phyloP scores from a whole-genome alignment of 23 tunicate genomes.

The Styela plicata region DNA sequence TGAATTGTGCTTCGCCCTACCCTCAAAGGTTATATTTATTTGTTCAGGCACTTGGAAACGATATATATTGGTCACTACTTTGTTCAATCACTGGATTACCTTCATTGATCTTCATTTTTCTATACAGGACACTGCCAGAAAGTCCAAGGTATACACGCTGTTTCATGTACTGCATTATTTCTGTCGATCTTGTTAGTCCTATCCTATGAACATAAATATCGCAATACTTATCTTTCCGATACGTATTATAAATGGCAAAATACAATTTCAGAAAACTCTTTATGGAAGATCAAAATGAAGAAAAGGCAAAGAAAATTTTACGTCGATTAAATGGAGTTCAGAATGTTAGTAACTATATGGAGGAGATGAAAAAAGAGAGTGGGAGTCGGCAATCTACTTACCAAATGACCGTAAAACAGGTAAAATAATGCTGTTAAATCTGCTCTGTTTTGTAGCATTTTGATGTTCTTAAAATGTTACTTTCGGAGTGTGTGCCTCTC shows the following conservation, averaged over 20 bases:
- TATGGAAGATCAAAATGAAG: slow-evolving; percentile 5
- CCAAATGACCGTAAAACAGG: slow-evolving; percentile 22
- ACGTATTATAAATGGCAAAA: too few species aligned
- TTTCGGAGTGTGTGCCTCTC: too few species aligned
- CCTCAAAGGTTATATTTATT: too few species aligned
- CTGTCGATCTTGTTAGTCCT: too few species aligned
- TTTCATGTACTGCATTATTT: not conserved
- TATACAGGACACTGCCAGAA: slow-evolving; percentile 19
- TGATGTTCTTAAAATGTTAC: too few species aligned
- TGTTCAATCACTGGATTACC: slow-evolving; percentile 25
- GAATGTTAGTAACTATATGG: slow-evolving; percentile 9
- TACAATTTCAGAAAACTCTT: slow-evolving; percentile 22
- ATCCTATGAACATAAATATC: too few species aligned
- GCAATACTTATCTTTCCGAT: too few species aligned
- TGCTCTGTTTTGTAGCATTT: too few species aligned
- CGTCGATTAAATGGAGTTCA: not conserved
- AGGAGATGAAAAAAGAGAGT: slow-evolving; percentile 19
- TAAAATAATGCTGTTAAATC: too few species aligned
- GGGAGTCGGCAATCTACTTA: not conserved
- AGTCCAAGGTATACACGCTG: slow-evolving; percentile 50
- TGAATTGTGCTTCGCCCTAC: too few species aligned
- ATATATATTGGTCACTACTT: slow-evolving; percentile 25
- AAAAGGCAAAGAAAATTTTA: slow-evolving; percentile 14
- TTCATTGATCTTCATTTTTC: slow-evolving; percentile 17
- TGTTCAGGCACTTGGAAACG: slow-evolving; percentile 28